Base-by-base conservation (phyloP, 2,888 invertebrate species). In the Dryomyza anilis region DNA sequence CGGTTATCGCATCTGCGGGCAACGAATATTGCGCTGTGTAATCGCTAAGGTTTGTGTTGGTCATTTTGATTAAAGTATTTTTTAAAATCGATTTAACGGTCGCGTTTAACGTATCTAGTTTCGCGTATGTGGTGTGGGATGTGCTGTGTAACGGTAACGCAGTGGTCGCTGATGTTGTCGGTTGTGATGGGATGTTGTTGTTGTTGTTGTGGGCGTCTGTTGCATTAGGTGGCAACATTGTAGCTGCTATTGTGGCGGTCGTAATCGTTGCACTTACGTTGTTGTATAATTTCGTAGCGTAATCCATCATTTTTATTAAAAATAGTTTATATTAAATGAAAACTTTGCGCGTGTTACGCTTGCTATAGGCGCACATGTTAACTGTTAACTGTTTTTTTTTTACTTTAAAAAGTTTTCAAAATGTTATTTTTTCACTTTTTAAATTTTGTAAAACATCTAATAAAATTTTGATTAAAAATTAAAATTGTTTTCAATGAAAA, bases 271-370 rank as follows among this genome's bases (percentile, higher is more conserved):
- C 10, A 36, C 48, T 67, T 21, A 55, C 30, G 59, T 58, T 62
- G 14, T 58, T 67, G 36, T 78, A 75, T 72, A 74, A 70, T 75
- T 76, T 76, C 67, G 71, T 73, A 69, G 76, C 78, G 76, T 77
- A 78, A 71, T 78, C 76, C 69, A 75, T 73, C 69, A 77, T 74
- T 72, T 73, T 76, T 72, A 73, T 71, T n/a, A n/a, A n/a, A n/a
- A n/a, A n/a, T n/a, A n/a, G n/a, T n/a, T n/a, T n/a, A n/a, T n/a
- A n/a, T n/a, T n/a, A n/a, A n/a, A n/a, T n/a, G n/a, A n/a, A n/a
- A n/a, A n/a, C n/a, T n/a, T n/a, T n/a, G 60, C 73, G 70, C 73
- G 77, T 76, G 72, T 69, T 27, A 57, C 12, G 29, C 33, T 30
- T 12, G 29, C 19, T 7, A 14, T 27, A 50, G 10, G 8, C 14